Evolutionary conservation across 2,113 vertebrate species (phyloP).

Genomic region (Tenrec ecaudatus): DNA sequence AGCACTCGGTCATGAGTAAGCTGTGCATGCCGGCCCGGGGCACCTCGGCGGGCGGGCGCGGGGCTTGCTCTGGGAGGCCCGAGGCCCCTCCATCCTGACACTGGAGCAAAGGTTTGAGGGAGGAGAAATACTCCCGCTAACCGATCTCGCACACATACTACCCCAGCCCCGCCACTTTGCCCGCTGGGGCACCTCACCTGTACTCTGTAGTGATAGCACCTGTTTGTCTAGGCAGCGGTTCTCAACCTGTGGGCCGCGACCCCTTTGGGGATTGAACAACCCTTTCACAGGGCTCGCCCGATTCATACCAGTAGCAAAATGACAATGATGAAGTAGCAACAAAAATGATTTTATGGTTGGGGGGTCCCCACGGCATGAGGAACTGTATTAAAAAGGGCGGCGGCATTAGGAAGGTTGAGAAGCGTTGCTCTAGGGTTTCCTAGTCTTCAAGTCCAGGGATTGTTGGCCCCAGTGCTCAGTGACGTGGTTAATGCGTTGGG

Average conservation of each 20-base stretch:
- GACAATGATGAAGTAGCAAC: too few species aligned
- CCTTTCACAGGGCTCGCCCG: too few species aligned
- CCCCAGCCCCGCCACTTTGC: neutral
- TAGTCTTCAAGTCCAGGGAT: neutral
- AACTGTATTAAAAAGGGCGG: too few species aligned
- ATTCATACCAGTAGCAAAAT: too few species aligned
- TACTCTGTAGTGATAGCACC: neutral
- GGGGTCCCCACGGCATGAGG: too few species aligned
- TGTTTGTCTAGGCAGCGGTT: neutral
- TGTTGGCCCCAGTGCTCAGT: neutral
- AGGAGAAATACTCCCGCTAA: neutral
- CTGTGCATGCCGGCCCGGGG: neutral
- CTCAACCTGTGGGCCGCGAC: too few species aligned
- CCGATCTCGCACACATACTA: neutral
- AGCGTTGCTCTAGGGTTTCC: neutral
- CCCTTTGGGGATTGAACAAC: too few species aligned
- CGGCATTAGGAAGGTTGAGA: neutral
- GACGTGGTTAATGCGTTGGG: neutral
- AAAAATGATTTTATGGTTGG: too few species aligned
- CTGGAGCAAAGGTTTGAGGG: neutral
- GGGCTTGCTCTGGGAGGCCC: neutral
- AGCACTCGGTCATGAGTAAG: conserved; percentile 93
- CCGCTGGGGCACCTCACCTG: neutral
- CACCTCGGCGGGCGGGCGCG: neutral
- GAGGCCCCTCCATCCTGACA: neutral